These are phyloP conservation scores for Clitarchus hookeri DNA, from an alignment of 2,888 invertebrate genomes.

Conservation along the genomic window DNA sequence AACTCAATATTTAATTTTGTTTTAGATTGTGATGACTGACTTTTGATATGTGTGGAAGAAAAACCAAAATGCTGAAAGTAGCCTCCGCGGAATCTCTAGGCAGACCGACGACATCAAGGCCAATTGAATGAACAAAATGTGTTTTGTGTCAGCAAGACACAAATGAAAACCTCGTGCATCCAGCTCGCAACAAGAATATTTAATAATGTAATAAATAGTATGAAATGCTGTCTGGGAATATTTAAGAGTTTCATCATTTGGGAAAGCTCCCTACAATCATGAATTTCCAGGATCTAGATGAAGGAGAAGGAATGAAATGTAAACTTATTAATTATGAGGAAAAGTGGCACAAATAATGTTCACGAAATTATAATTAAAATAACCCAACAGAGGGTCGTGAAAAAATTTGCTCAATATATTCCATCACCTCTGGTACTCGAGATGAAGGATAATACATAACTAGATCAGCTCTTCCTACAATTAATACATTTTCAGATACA, in stretches of 20 bases:
- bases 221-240: neutral
- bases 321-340: neutral
- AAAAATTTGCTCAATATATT: neutral
- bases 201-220: neutral
- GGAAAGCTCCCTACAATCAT: neutral
- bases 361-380: neutral
- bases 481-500: neutral
- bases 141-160: neutral
- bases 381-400: too few species aligned
- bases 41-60: neutral
- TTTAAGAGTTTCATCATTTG: neutral
- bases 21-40: slow-evolving; percentile 10
- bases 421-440: neutral
- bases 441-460: neutral
- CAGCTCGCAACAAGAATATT: neutral
- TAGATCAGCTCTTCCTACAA: neutral
- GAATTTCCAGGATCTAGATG: neutral
- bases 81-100: neutral
- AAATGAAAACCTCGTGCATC: neutral
- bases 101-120: neutral
- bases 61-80: neutral
- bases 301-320: neutral
- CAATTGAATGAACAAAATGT: slow-evolving; percentile 9
- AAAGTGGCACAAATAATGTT: neutral
- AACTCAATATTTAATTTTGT: neutral